A percentile compares a stretch with the other conserved stretches of the same genome.
Evolutionary conservation across 2,888 invertebrate species (phyloP).

Genomic region (Melanargia galathea): DNA sequence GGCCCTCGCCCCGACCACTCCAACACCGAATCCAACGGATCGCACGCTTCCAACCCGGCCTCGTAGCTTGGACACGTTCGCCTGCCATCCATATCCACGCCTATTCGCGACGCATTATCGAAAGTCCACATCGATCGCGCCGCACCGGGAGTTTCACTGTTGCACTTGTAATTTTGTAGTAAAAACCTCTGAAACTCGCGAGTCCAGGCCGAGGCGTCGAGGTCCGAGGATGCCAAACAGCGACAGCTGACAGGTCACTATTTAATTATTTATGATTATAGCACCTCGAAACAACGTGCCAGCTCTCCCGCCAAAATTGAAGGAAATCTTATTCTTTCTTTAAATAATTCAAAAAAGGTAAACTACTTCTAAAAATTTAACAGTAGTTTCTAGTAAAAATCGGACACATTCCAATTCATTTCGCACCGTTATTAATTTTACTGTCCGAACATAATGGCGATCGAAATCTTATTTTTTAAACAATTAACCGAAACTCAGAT

Average conservation of each 20-base stretch:
- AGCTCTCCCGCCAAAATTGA: slow-evolving; percentile 77
- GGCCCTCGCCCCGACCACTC: slow-evolving; percentile 69
- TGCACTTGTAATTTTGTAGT: slow-evolving; percentile 72
- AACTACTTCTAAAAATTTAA: too few species aligned
- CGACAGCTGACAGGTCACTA: slow-evolving; percentile 74
- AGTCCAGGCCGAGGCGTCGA: slow-evolving; percentile 58
- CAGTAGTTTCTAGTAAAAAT: too few species aligned
- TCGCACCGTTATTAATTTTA: slow-evolving; percentile 47
- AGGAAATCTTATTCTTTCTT: slow-evolving; percentile 61
- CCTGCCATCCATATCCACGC: slow-evolving; percentile 75
- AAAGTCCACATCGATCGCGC: slow-evolving; percentile 69
- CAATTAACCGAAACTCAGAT: not conserved
- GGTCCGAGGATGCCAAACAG: slow-evolving; percentile 67
- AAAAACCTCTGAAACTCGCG: slow-evolving; percentile 64
- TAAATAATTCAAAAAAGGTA: slow-evolving; percentile 45
- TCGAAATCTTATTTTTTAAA: slow-evolving; percentile 27
- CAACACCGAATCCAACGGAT: slow-evolving; percentile 69
- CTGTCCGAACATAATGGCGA: slow-evolving; percentile 46
- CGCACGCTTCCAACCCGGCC: slow-evolving; percentile 75
- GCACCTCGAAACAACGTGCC: slow-evolving; percentile 61
- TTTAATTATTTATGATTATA: too few species aligned
- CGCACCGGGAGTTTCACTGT: slow-evolving; percentile 62
- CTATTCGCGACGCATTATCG: slow-evolving; percentile 70
- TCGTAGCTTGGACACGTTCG: slow-evolving; percentile 73
- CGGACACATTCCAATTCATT: slow-evolving; percentile 31